Evolutionary conservation across 64 coral and sea anemone species (phyloP).

Genomic region (Dendronephthya gigantea): DNA sequence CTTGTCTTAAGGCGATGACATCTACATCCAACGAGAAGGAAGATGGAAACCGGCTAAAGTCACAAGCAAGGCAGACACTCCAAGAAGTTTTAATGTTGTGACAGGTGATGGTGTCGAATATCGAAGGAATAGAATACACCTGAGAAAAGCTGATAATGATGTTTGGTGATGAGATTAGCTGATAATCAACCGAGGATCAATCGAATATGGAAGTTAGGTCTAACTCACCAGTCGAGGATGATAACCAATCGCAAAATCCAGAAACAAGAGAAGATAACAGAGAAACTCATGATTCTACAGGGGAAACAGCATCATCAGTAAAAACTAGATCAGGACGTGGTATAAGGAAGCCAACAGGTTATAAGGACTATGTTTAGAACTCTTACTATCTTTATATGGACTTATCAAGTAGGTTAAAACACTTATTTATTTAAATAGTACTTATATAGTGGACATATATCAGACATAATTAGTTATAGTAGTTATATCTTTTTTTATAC

Average conservation of each 20-base stretch:
- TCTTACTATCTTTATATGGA: no score
- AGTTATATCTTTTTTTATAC: no score
- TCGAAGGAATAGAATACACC: conserved; percentile 7
- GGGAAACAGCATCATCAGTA: neutral
- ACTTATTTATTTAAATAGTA: no score
- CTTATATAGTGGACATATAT: no score
- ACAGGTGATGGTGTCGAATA: neutral
- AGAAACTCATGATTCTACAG: neutral
- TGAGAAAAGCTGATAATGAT: neutral
- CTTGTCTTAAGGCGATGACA: neutral
- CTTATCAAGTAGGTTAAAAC: no score
- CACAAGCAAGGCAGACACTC: neutral
- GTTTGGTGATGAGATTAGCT: neutral
- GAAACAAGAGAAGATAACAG: neutral
- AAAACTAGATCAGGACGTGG: neutral
- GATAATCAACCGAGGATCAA: neutral
- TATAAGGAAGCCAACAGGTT: no score
- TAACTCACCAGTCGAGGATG: neutral
- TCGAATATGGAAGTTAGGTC: neutral
- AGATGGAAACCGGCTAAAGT: neutral
- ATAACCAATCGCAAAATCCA: neutral
- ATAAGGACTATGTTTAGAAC: no score
- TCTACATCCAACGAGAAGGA: neutral
- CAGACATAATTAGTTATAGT: no score
- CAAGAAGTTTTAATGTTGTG: neutral